A percentile compares a stretch with the other conserved stretches of the same genome.
Conservation (phyloP, 2,797 vertebrate genomes). For the Macropodus opercularis region DNA sequence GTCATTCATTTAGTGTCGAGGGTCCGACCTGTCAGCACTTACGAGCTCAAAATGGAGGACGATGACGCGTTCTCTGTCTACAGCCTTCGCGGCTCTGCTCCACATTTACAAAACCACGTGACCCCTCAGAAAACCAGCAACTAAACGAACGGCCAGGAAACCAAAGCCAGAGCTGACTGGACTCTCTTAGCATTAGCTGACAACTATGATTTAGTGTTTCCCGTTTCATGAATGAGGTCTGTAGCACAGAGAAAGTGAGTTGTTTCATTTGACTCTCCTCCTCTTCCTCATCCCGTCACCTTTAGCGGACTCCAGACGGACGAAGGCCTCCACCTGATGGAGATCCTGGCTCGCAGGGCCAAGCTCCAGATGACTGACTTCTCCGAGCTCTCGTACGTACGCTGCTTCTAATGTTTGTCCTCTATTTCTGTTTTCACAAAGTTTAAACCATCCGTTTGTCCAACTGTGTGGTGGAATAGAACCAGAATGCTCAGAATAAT, state of each 20-base stretch:
- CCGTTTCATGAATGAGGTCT: no score
- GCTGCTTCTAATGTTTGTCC: neutral
- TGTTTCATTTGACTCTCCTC: no score
- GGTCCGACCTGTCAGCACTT: slow-evolving; percentile 9
- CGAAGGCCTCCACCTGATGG: slow-evolving; percentile 88
- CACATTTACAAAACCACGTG: no score
- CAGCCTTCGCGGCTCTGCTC: no score
- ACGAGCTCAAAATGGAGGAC: slow-evolving; percentile 2
- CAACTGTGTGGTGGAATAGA: neutral
- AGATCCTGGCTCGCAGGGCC: slow-evolving; percentile 83
- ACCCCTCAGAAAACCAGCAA: no score
- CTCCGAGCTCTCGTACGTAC: slow-evolving; percentile 87
- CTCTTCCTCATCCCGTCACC: slow-evolving; percentile 52
- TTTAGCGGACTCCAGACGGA: slow-evolving; percentile 90
- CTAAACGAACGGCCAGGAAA: no score
- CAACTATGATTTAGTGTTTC: no score
- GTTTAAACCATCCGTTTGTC: slow-evolving; percentile 1
- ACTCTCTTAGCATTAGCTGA: no score
- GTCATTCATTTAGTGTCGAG: neutral
- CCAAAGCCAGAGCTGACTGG: no score
- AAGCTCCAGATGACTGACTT: slow-evolving; percentile 87
- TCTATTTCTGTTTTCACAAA: no score
- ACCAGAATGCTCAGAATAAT: slow-evolving; percentile 5
- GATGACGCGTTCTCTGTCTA: slow-evolving; percentile 1
- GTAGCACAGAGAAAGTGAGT: no score